These are phyloP conservation scores for Ellobium chinense DNA, from an alignment of 2,888 invertebrate species.

Conservation along the genomic window DNA sequence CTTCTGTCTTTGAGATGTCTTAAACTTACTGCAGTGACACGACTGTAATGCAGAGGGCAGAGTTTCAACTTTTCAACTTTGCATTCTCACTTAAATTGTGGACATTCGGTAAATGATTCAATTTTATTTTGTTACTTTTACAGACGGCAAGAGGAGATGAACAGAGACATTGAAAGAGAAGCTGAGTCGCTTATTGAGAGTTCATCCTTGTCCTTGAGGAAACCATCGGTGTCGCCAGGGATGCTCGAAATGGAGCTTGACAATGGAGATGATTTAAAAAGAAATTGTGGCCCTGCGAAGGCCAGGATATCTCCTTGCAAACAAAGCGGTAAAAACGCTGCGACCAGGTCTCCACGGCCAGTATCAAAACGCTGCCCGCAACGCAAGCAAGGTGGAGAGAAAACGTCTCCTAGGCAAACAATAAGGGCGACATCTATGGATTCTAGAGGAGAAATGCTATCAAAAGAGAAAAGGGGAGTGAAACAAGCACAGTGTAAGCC, in stretches of 20 bases:
- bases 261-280: too few relatives aligned
- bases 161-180: slow-evolving; percentile 34
- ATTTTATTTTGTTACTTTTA: too few relatives aligned
- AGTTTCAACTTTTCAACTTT: too few relatives aligned
- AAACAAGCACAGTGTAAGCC: not conserved
- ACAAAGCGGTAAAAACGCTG: not conserved
- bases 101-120: too few relatives aligned
- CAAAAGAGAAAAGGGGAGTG: not conserved
- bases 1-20: too few relatives aligned
- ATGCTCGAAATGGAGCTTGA: too few relatives aligned
- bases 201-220: slow-evolving; percentile 5
- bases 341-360: not conserved
- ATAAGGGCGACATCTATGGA: not conserved
- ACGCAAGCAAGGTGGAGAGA: not conserved
- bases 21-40: too few relatives aligned
- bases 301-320: not conserved
- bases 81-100: too few relatives aligned
- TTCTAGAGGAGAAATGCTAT: not conserved
- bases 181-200: slow-evolving; percentile 37
- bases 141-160: slow-evolving; percentile 38
- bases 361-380: not conserved
- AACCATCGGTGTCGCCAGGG: not conserved
- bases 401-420: not conserved
- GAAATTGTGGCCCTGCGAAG: not conserved
- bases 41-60: too few relatives aligned